Conservation (phyloP, 2,888 invertebrate species). For the Crepidodera aurea region DNA sequence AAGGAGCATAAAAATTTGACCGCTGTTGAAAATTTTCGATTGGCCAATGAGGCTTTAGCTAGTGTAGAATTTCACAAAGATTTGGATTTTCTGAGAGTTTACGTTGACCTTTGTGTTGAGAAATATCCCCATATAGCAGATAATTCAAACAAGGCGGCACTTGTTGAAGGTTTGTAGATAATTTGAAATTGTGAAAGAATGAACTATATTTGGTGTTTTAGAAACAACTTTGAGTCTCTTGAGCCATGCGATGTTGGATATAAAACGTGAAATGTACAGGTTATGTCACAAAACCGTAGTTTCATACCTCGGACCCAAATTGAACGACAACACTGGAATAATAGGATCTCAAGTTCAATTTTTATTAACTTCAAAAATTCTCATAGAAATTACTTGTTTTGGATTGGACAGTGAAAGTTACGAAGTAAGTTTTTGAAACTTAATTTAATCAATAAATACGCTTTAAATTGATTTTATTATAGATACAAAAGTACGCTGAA, state of each 20-base stretch:
- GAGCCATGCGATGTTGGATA: constrained; percentile 66
- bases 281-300: constrained; percentile 66
- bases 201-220: no score
- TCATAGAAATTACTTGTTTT: constrained; percentile 72
- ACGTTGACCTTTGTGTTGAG: constrained; percentile 53
- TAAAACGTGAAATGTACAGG: constrained; percentile 66
- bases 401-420: constrained; percentile 64
- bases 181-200: background rate
- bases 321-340: constrained; percentile 51
- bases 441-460: constrained; percentile 14
- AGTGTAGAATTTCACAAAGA: constrained; percentile 69
- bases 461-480: background rate
- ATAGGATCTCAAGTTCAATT: constrained; percentile 64
- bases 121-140: constrained; percentile 46
- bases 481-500: constrained; percentile 68
- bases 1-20: constrained; percentile 54
- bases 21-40: constrained; percentile 58
- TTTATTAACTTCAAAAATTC: constrained; percentile 66
- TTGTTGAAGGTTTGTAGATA: constrained; percentile 43
- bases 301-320: constrained; percentile 65
- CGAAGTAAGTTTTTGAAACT: constrained; percentile 51
- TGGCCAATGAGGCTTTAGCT: constrained; percentile 65
- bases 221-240: constrained; percentile 65
- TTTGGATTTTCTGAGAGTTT: constrained; percentile 62
- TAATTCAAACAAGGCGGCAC: constrained; percentile 39